Conservation (phyloP, 2,888 invertebrate species). For the Zelleria hepariella region DNA sequence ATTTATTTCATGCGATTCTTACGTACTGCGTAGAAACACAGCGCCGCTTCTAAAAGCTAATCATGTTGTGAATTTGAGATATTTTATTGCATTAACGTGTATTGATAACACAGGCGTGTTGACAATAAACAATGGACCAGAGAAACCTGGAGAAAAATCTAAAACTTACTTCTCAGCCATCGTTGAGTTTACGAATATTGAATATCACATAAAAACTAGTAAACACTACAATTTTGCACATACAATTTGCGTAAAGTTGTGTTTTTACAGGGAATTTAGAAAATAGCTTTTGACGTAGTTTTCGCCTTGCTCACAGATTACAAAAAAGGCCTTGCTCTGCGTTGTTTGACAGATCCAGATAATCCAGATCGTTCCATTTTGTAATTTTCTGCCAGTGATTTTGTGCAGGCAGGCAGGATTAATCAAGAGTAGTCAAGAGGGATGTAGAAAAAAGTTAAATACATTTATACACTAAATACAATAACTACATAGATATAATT, state of each 20-base stretch:
- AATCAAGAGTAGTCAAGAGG: no score
- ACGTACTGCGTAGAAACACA: neutral
- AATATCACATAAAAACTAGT: neutral
- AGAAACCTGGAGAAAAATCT: conserved; percentile 17
- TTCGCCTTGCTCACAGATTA: conserved; percentile 26
- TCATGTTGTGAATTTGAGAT: neutral
- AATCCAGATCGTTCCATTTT: no score
- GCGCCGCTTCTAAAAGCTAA: neutral
- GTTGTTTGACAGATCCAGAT: conserved; percentile 58
- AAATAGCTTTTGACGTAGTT: conserved; percentile 61
- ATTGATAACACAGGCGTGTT: conserved; percentile 34
- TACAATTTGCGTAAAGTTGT: conserved; percentile 41
- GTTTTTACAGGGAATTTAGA: conserved; percentile 64
- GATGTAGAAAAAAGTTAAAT: no score
- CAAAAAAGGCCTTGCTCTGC: no score
- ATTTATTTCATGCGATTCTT: neutral
- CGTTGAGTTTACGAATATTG: conserved; percentile 20
- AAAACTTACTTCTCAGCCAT: conserved; percentile 64
- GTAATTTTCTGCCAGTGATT: no score
- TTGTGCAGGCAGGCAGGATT: no score
- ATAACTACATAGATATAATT: no score
- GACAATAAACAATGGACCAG: conserved; percentile 26
- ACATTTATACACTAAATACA: no score
- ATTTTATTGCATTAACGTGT: conserved; percentile 25
- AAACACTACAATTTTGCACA: conserved; percentile 37